phyloP scores from a whole-genome alignment of 1,140 invertebrate species.

The Eupeodes corollae region DNA sequence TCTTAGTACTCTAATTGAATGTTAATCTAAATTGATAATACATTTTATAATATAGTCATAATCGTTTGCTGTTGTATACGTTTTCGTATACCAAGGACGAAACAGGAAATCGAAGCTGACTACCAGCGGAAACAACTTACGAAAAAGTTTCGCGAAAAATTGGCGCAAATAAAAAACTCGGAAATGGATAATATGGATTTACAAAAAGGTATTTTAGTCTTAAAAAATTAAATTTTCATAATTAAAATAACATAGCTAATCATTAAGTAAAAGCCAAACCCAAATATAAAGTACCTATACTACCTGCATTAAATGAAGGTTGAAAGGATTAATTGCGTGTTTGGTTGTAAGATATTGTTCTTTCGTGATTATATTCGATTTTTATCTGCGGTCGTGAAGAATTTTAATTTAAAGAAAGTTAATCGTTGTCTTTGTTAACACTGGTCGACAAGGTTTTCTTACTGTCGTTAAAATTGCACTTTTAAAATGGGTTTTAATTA shows the following conservation, averaged over 20 bases:
- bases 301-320: no score
- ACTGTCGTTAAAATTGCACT: no score
- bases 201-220: constrained; percentile 49
- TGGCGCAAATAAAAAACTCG: constrained; percentile 68
- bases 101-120: constrained; percentile 87
- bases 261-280: no score
- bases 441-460: no score
- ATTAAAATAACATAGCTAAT: neutral
- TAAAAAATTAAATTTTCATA: neutral
- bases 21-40: neutral
- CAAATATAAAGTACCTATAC: no score
- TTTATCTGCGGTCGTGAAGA: no score
- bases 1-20: neutral
- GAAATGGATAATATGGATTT: constrained; percentile 78
- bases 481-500: no score
- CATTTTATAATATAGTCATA: constrained; percentile 44
- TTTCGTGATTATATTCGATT: no score
- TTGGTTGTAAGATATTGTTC: no score
- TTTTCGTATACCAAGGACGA: constrained; percentile 78
- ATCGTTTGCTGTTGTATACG: constrained; percentile 75
- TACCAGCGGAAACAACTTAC: constrained; percentile 73
- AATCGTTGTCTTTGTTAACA: no score
- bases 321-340: no score
- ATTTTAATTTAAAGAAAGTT: no score
- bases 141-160: constrained; percentile 64